A percentile compares a stretch with the other conserved stretches of the same genome.
phyloP scores from a whole-genome alignment of 2,113 vertebrate genomes.

The Pampusana beccarii region DNA sequence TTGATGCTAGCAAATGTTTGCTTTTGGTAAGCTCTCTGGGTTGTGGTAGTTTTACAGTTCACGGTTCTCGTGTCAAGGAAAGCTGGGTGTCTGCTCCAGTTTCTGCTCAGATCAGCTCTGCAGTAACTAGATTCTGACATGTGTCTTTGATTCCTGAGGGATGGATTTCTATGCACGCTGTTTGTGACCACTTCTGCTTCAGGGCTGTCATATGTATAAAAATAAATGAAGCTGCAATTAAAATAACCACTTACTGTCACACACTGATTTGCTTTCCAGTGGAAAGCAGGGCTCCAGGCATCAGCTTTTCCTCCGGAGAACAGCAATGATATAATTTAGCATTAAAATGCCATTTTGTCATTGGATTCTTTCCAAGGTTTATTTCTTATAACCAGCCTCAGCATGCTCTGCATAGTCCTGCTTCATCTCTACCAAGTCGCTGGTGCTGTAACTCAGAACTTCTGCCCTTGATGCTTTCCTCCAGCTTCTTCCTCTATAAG shows the following conservation, averaged over 20 bases:
- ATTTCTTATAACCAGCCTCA: background rate
- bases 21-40: fast-evolving
- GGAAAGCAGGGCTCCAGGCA: background rate
- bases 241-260: background rate
- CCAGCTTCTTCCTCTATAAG: background rate
- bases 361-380: background rate
- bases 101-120: background rate
- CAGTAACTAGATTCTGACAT: background rate
- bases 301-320: background rate
- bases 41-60: background rate
- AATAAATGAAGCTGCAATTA: constrained; percentile 23
- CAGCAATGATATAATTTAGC: background rate
- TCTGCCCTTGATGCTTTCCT: background rate
- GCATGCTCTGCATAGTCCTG: background rate
- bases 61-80: fast-evolving
- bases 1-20: background rate
- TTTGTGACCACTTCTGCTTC: background rate
- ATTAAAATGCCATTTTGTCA: constrained; percentile 13
- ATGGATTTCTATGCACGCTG: background rate
- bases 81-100: background rate
- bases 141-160: background rate
- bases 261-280: background rate
- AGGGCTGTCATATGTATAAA: background rate
- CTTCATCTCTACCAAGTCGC: background rate
- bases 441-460: background rate